A percentile compares a stretch with the other conserved stretches of the same genome.
Evolutionary conservation across 2,888 invertebrate species (phyloP).

Genomic region (Teleiodes luculella): DNA sequence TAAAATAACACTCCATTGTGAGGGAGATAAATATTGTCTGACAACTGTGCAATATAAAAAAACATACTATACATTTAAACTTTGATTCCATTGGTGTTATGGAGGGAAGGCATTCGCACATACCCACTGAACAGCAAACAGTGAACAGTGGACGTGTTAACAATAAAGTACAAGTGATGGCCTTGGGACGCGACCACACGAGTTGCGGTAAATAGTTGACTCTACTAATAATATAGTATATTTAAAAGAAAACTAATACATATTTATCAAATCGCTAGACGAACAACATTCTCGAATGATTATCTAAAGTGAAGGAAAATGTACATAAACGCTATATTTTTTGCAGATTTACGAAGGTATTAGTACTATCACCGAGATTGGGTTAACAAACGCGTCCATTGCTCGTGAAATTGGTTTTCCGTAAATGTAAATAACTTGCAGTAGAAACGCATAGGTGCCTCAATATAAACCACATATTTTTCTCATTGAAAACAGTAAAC

Average conservation of each 20-base stretch:
- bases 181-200: conserved; percentile 56
- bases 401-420: conserved; percentile 47
- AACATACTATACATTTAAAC: conserved; percentile 56
- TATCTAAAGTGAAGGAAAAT: background rate
- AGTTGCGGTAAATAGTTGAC: conserved; percentile 48
- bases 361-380: conserved; percentile 50
- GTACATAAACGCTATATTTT: conserved; percentile 65
- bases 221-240: conserved; percentile 34
- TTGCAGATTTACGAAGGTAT: conserved; percentile 67
- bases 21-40: conserved; percentile 54
- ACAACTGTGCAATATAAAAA: conserved; percentile 47
- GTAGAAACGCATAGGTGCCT: conserved; percentile 64
- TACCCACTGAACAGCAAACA: conserved; percentile 25
- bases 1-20: conserved; percentile 34
- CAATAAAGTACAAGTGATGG: conserved; percentile 71
- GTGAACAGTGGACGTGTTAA: conserved; percentile 29
- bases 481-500: conserved; percentile 50
- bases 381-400: conserved; percentile 63
- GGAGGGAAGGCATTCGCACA: conserved; percentile 39
- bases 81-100: conserved; percentile 60
- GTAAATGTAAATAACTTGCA: conserved; percentile 47
- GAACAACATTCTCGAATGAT: conserved; percentile 40
- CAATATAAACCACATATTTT: conserved; percentile 57
- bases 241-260: conserved; percentile 33
- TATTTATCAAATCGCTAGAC: conserved; percentile 58